Percentiles rank a stretch among this genome's conserved stretches.
phyloP scores from a whole-genome alignment of 1,140 invertebrate species.

The Plectrocnemia conspersa region DNA sequence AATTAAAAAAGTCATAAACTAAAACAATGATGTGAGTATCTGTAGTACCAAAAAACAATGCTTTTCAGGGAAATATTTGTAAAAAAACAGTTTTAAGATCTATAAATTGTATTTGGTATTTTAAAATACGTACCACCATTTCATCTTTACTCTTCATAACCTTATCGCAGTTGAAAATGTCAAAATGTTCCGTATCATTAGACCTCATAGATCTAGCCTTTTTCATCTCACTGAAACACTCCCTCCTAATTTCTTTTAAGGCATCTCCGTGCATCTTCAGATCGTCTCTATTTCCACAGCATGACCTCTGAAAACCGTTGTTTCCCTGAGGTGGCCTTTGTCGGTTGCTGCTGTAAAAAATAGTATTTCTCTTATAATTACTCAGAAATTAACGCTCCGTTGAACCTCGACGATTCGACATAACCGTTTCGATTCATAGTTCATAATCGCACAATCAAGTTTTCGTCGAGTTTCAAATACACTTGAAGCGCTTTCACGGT shows the following conservation, averaged over 20 bases:
- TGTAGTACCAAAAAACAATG: neutral
- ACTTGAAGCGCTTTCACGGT: neutral
- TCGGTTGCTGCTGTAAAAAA: no score
- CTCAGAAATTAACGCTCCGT: no score
- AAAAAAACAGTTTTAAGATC: no score
- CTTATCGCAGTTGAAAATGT: constrained; percentile 32
- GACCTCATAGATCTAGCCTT: constrained; percentile 7
- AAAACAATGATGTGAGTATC: neutral
- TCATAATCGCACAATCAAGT: neutral
- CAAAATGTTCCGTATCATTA: constrained; percentile 16
- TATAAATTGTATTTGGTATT: neutral
- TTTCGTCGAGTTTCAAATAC: constrained; percentile 7
- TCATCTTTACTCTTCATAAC: constrained; percentile 28
- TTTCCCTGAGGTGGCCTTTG: neutral
- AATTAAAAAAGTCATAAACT: no score
- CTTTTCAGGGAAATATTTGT: no score
- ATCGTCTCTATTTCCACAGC: constrained; percentile 31
- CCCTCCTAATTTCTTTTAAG: constrained; percentile 27
- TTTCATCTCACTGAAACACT: constrained; percentile 28
- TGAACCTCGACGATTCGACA: no score
- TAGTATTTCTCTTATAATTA: no score
- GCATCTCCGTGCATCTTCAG: constrained; percentile 35
- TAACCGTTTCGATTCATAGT: neutral
- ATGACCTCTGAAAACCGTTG: constrained; percentile 26
- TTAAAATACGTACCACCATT: constrained; percentile 20